Percentiles rank a stretch among this genome's conserved stretches.
Evolutionary conservation across 2,888 invertebrate species (phyloP).

Genomic region (Perdita meconis): DNA sequence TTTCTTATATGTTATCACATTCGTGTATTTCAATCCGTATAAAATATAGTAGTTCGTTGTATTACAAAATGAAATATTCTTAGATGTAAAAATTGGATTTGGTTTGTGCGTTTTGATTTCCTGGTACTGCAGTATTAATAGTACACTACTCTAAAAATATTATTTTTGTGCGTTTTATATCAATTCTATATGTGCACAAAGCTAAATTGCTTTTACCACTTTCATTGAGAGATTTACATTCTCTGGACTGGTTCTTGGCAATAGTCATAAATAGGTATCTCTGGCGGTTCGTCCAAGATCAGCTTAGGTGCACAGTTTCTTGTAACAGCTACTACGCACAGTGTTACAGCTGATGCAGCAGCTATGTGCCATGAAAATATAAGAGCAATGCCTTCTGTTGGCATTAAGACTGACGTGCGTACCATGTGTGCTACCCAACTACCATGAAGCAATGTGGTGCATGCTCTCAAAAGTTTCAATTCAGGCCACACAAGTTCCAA

Average conservation of each 20-base stretch:
- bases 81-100: conserved; percentile 38
- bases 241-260: conserved; percentile 64
- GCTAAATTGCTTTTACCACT: conserved; percentile 14
- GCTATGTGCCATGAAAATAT: conserved; percentile 79
- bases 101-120: conserved; percentile 24
- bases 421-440: conserved; percentile 80
- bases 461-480: conserved; percentile 75
- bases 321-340: conserved; percentile 76
- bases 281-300: conserved; percentile 74
- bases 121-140: conserved; percentile 29
- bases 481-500: conserved; percentile 80
- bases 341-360: conserved; percentile 76
- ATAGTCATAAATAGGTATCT: conserved; percentile 80
- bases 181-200: conserved; percentile 24
- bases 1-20: conserved; percentile 34
- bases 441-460: conserved; percentile 78
- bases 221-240: conserved; percentile 34
- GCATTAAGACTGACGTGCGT: conserved; percentile 63
- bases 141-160: conserved; percentile 46
- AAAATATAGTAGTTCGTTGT: conserved; percentile 50
- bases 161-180: conserved; percentile 23
- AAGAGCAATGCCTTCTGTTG: conserved; percentile 42
- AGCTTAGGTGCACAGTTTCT: conserved; percentile 75
- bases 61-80: conserved; percentile 38
- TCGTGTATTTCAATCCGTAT: conserved; percentile 25